Evolutionary conservation across 1,140 invertebrate species (phyloP), one percentile per base, ranked within the genome.

Genomic region (Archegozetes longisetosus): DNA sequence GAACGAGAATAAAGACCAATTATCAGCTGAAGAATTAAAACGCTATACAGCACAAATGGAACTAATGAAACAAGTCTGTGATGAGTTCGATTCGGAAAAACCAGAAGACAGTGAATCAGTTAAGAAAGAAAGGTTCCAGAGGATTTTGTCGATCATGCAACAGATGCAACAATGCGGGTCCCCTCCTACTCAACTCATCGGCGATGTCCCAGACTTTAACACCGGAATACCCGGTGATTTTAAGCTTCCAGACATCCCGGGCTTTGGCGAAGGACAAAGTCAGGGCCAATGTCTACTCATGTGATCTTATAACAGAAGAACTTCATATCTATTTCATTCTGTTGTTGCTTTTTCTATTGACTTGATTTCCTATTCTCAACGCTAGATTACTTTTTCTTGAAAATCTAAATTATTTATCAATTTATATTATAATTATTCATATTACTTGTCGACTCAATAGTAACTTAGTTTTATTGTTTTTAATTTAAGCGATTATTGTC

Each of bases 141-240:
- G 74, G 56, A 82, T 88, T 14, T 71, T 91, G 12, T 76, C 79
- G 13, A 72, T 88, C 12, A 88, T 93, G 86, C 83, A 88, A 69
- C 81, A 87, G 78, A 82, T 91, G 76, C 86, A 91, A 76, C 82
- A 81, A 63, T 80, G 82, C 65, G 88, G 88, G 2, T 84, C 88
- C 61, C 86, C 86, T 0, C 88, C 88, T 17, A 40, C 6, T 40
- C 6, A 40, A 9, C 32, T 40, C 6, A 40, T 40, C 32, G 32
- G 32, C 17, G 32, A 40, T 40, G 6, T 40, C 6, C 32, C 32
- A 6, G 32, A 40, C 32, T 40, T 40, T 40, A 17, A 17, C 17
- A 17, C 32, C 6, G 32, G 32, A 9, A 6, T 40, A 17, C 32
- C 32, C 17, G 6, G 6, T 9, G 32, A 40, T 17, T 17, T 40